These are phyloP conservation scores for Berghia stephanieae DNA, from an alignment of 1,140 invertebrate genomes.

Conservation along the genomic window DNA sequence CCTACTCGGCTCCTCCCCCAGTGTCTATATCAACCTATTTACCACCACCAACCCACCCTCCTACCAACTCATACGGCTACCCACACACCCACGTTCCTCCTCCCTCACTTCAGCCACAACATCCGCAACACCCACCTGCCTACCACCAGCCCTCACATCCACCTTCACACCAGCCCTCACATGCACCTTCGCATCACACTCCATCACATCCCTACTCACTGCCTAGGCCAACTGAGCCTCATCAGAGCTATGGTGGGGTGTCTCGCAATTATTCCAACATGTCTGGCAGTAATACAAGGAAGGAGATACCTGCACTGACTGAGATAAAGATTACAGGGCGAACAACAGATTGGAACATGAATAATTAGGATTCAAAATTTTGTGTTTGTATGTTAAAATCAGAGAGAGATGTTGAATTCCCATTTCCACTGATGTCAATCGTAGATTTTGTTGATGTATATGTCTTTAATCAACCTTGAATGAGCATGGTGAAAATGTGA, in stretches of 20 bases:
- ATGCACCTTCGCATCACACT: constrained; percentile 12
- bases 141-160: constrained; percentile 12
- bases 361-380: too few relatives aligned
- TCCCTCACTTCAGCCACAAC: constrained; percentile 32
- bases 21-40: constrained; percentile 10
- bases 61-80: constrained; percentile 16
- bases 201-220: background rate
- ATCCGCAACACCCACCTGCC: constrained; percentile 23
- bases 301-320: constrained; percentile 21
- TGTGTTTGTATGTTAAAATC: too few relatives aligned
- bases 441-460: too few relatives aligned
- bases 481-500: too few relatives aligned
- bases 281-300: too few relatives aligned
- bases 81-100: constrained; percentile 24
- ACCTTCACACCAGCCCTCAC: constrained; percentile 19
- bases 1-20: constrained; percentile 26
- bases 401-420: too few relatives aligned
- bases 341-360: too few relatives aligned
- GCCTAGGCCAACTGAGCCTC: background rate
- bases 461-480: too few relatives aligned
- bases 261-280: too few relatives aligned
- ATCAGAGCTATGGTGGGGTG: too few relatives aligned
- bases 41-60: constrained; percentile 16
- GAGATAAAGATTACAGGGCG: constrained; percentile 28
- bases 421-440: too few relatives aligned